These are phyloP conservation scores for Cheilosia pagana DNA, from an alignment of 2,888 invertebrate genomes.

Conservation along the genomic window DNA sequence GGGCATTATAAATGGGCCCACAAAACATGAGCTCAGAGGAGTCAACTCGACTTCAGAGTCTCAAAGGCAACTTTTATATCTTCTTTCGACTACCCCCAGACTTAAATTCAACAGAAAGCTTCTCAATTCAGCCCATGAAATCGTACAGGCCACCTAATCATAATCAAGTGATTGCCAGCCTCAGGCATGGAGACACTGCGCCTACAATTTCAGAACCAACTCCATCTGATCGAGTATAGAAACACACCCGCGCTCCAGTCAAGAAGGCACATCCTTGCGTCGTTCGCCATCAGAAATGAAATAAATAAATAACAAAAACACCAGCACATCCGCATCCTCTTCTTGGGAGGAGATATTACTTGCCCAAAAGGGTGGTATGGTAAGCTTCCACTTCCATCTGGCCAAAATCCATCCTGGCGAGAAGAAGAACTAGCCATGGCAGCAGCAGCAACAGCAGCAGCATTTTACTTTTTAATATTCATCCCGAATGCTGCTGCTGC, in stretches of 20 bases:
- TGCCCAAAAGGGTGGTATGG: slow-evolving; percentile 18
- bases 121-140: too few species aligned
- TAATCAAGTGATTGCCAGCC: too few species aligned
- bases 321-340: slow-evolving; percentile 45
- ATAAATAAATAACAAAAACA: slow-evolving; percentile 71
- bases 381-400: slow-evolving; percentile 45
- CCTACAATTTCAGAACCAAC: neutral
- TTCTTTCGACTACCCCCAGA: too few species aligned
- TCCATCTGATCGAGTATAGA: slow-evolving; percentile 31
- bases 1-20: too few species aligned
- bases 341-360: slow-evolving; percentile 40
- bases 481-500: slow-evolving; percentile 69
- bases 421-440: slow-evolving; percentile 57
- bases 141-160: too few species aligned
- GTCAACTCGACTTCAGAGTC: too few species aligned
- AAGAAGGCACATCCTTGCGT: slow-evolving; percentile 17
- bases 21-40: too few species aligned
- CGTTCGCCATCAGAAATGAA: slow-evolving; percentile 44
- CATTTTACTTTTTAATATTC: slow-evolving; percentile 75
- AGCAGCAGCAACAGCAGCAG: slow-evolving; percentile 27
- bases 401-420: slow-evolving; percentile 27
- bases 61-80: too few species aligned
- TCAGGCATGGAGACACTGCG: neutral
- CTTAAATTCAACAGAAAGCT: too few species aligned
- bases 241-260: neutral